Evolutionary conservation across 2,888 invertebrate species (phyloP).

Genomic region (Chaetogeoica ovagalla): DNA sequence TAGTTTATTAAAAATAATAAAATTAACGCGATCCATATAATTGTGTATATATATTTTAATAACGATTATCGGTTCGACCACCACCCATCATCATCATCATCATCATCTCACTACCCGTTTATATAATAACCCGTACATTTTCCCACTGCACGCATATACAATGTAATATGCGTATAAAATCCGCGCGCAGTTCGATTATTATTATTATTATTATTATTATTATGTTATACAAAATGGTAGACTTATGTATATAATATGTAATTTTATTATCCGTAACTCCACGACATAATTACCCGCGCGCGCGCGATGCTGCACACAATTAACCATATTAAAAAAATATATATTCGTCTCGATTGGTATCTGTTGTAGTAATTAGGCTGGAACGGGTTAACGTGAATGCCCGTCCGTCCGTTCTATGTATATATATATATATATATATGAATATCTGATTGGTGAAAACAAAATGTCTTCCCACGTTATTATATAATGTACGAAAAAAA

Average conservation of each 20-base stretch:
- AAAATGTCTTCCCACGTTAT: conserved; percentile 47
- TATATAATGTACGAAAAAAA: background rate
- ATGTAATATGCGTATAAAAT: background rate
- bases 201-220: too few relatives aligned
- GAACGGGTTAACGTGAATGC: conserved; percentile 34
- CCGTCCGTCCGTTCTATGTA: conserved; percentile 3
- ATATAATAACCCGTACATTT: too few relatives aligned
- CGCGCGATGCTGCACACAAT: background rate
- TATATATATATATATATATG: background rate
- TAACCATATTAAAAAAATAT: conserved; percentile 29
- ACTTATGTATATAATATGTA: background rate
- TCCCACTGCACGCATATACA: too few relatives aligned
- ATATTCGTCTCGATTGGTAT: conserved; percentile 45
- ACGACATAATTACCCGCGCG: conserved; percentile 36
- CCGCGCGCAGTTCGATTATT: background rate
- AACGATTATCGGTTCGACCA: too few relatives aligned
- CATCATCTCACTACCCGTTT: too few relatives aligned
- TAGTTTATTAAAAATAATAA: too few relatives aligned
- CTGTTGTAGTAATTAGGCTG: background rate
- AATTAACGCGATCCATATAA: too few relatives aligned
- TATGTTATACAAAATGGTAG: conserved; percentile 30
- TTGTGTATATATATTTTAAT: too few relatives aligned
- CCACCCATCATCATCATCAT: too few relatives aligned
- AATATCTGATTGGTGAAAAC: conserved; percentile 36
- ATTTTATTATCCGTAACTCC: background rate